Conservation (phyloP, 2,113 vertebrate species). For the Trogon melanurus region DNA sequence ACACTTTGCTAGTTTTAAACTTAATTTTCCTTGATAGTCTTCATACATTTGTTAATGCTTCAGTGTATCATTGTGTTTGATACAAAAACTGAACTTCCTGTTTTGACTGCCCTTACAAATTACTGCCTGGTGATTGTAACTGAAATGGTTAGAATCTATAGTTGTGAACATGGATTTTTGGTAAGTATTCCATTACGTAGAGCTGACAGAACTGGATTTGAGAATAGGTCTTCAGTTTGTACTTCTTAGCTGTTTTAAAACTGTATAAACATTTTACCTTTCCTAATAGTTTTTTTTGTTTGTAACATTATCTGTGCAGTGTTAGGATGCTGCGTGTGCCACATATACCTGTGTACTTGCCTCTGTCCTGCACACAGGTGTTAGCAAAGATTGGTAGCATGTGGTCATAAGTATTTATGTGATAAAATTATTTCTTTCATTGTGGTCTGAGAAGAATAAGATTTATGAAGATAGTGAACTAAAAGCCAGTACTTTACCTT, state of each 20-base stretch:
- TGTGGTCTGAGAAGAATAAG: background rate
- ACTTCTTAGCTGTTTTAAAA: background rate
- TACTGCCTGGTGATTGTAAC: background rate
- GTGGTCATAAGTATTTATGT: background rate
- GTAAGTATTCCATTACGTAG: background rate
- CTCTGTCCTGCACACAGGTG: background rate
- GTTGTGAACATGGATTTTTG: background rate
- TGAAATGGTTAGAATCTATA: background rate
- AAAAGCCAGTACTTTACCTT: background rate
- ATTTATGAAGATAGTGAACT: background rate
- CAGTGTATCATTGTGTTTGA: background rate
- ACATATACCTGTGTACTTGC: background rate
- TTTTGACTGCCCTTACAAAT: background rate
- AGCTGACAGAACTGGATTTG: background rate
- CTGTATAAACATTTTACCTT: background rate
- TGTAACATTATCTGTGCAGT: background rate
- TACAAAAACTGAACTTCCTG: background rate
- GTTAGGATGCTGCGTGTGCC: background rate
- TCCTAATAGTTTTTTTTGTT: background rate
- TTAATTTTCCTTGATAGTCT: background rate
- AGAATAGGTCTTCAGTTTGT: background rate
- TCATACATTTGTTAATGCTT: background rate
- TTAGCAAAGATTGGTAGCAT: background rate
- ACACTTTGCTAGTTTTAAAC: background rate
- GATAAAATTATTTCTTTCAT: background rate